Percentiles rank a stretch among this genome's conserved stretches.
Evolutionary conservation across 2,113 vertebrate genomes (phyloP).

Genomic region (Phaetusa simplex): DNA sequence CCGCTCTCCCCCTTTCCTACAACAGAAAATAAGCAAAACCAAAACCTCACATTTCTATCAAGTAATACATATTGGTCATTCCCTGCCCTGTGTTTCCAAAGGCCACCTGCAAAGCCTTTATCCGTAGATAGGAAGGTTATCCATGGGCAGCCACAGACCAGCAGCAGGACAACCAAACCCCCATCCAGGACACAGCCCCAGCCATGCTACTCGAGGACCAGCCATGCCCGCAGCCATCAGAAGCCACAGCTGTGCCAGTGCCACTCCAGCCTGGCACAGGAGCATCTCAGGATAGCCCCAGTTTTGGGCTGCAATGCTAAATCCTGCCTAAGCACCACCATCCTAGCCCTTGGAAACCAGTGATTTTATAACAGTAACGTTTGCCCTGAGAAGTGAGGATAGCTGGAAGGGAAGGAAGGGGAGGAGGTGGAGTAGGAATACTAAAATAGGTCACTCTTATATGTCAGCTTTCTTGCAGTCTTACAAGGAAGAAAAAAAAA

Average conservation of each 20-base stretch:
- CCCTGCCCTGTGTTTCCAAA: neutral
- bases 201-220: accelerated
- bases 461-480: neutral
- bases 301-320: neutral
- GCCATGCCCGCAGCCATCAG: neutral
- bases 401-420: neutral
- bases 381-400: neutral
- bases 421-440: neutral
- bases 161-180: neutral
- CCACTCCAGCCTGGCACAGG: neutral
- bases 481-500: neutral
- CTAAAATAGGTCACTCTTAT: neutral
- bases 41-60: neutral
- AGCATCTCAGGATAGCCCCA: neutral
- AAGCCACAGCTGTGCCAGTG: accelerated
- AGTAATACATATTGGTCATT: neutral
- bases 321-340: neutral
- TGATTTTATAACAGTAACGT: neutral
- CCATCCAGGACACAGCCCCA: neutral
- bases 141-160: neutral
- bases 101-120: neutral
- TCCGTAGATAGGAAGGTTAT: neutral
- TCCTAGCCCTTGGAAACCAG: neutral
- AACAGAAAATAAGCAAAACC: neutral
- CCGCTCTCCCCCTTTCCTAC: neutral